These are phyloP conservation scores for Cyphomyrus discorhynchus DNA, from an alignment of 2,113 vertebrate species.

Conservation along the genomic window DNA sequence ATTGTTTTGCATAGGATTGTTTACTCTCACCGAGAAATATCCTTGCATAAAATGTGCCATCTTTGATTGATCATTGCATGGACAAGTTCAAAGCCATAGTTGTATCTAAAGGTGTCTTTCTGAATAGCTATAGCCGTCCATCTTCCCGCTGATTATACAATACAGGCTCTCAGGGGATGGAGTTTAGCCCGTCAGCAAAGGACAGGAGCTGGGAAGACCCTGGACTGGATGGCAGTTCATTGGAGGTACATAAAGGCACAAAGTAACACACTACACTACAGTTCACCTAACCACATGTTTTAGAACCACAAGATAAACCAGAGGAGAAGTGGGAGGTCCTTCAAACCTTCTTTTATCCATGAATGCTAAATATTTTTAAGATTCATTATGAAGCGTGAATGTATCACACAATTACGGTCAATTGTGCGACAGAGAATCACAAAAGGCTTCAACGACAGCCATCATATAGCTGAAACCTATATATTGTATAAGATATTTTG, in stretches of 20 bases:
- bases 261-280: neutral
- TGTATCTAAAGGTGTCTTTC: neutral
- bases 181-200: neutral
- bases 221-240: neutral
- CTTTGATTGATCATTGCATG: neutral
- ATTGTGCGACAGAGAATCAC: neutral
- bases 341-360: neutral
- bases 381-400: neutral
- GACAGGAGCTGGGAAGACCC: neutral
- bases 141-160: neutral
- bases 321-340: neutral
- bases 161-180: neutral
- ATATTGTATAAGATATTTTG: neutral
- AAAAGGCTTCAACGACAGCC: neutral
- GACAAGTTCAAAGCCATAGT: neutral
- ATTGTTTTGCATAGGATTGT: neutral
- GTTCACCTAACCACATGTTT: neutral
- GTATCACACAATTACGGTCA: neutral
- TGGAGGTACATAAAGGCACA: neutral
- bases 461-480: neutral
- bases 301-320: neutral
- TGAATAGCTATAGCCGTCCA: neutral
- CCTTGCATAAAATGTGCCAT: neutral
- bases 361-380: neutral
- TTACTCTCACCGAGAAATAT: neutral